Evolutionary conservation across 30 jellyfish, hydroid and myxozoan genomes (phyloP).

Genomic region (Pelagia noctiluca): DNA sequence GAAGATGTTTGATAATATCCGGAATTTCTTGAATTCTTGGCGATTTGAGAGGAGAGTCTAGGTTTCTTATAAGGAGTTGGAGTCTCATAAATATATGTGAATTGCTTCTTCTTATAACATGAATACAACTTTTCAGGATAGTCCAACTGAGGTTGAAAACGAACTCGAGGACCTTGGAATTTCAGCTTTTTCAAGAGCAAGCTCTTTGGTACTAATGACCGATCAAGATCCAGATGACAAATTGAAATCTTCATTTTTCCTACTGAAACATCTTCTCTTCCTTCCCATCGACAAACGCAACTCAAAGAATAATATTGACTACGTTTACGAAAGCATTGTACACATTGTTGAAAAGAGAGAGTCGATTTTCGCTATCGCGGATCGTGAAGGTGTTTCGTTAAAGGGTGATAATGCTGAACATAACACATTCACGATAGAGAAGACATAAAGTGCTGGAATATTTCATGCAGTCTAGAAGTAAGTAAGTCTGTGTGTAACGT

Average conservation of each 20-base stretch:
- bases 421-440: too few species aligned
- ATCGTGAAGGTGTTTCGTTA: slow-evolving; percentile 33
- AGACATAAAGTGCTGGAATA: too few species aligned
- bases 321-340: slow-evolving; percentile 24
- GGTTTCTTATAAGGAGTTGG: neutral
- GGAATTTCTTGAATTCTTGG: too few species aligned
- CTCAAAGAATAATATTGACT: slow-evolving; percentile 44
- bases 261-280: slow-evolving; percentile 43
- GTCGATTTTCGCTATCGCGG: slow-evolving; percentile 52
- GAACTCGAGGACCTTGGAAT: slow-evolving; percentile 43
- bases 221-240: slow-evolving; percentile 1
- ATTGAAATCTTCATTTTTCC: slow-evolving; percentile 40
- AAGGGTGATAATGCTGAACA: slow-evolving; percentile 39
- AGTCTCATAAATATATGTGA: neutral
- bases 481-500: too few species aligned
- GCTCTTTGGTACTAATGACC: slow-evolving; percentile 42
- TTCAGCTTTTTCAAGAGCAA: slow-evolving; percentile 62
- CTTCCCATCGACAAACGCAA: slow-evolving; percentile 56
- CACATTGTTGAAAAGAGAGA: slow-evolving; percentile 27
- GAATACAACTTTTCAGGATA: slow-evolving; percentile 17
- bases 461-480: too few species aligned
- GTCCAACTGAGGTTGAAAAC: slow-evolving; percentile 47
- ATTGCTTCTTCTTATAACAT: neutral
- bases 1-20: too few species aligned
- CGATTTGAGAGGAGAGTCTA: too few species aligned